Evolutionary conservation across 2,888 invertebrate species (phyloP).

Genomic region (Caenorhabditis virilis): DNA sequence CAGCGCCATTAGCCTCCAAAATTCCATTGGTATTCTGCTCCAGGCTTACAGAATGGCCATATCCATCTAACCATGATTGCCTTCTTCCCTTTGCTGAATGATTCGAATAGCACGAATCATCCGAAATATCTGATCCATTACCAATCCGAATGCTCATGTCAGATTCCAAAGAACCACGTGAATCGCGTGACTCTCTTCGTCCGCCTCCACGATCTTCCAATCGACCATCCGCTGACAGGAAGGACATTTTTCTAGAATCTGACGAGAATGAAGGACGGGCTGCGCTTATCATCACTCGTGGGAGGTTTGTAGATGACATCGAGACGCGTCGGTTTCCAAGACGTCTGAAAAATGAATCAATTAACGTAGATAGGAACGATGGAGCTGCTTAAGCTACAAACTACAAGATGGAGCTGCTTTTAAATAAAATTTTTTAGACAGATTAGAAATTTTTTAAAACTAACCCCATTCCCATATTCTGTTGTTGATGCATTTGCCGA

Average conservation of each 20-base stretch:
- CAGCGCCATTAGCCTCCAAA: conserved; percentile 27
- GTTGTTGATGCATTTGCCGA: conserved; percentile 38
- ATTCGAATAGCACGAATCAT: conserved; percentile 52
- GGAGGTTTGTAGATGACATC: conserved; percentile 65
- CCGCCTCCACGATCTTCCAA: conserved; percentile 62
- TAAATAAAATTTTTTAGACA: too few species aligned
- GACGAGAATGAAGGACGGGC: conserved; percentile 64
- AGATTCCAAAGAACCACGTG: conserved; percentile 60
- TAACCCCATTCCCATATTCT: conserved; percentile 43
- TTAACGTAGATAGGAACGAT: neutral
- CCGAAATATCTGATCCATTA: conserved; percentile 52
- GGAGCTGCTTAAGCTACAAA: too few species aligned
- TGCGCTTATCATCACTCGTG: conserved; percentile 66
- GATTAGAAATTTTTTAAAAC: neutral
- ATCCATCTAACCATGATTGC: conserved; percentile 66
- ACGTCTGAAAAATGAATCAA: conserved; percentile 28
- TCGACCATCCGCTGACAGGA: conserved; percentile 66
- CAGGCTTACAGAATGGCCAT: conserved; percentile 45
- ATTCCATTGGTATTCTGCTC: conserved; percentile 42
- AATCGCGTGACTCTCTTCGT: conserved; percentile 61
- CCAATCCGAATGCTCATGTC: conserved; percentile 64
- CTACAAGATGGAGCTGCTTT: too few species aligned
- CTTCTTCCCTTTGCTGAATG: conserved; percentile 50
- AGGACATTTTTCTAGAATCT: conserved; percentile 65
- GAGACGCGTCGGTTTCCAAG: conserved; percentile 64